Percentiles rank a stretch among this genome's conserved stretches.
Evolutionary conservation across 2,888 invertebrate species (phyloP).

Genomic region (Drosophila infuscata): DNA sequence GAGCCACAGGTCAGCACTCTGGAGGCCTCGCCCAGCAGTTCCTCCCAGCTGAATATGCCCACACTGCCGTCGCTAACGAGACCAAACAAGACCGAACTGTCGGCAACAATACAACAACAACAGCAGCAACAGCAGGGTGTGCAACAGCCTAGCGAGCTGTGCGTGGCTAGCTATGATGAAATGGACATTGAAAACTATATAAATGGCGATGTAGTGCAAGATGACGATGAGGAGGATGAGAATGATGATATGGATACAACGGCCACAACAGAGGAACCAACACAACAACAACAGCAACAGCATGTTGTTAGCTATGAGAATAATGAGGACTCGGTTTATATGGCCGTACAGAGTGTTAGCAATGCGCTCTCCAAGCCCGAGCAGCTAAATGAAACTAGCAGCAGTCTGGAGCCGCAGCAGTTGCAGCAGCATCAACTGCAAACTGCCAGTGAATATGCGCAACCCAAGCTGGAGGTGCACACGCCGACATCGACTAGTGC

Average conservation of each 20-base stretch:
- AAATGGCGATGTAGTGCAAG: constrained; percentile 74
- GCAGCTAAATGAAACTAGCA: constrained; percentile 29
- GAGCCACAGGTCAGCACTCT: constrained; percentile 37
- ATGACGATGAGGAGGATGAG: constrained; percentile 58
- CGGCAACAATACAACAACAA: constrained; percentile 33
- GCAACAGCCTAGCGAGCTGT: constrained; percentile 57
- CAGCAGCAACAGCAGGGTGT: constrained; percentile 53
- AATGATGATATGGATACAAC: constrained; percentile 61
- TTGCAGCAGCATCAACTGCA: constrained; percentile 41
- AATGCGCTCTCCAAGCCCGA: constrained; percentile 44
- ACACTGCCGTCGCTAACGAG: constrained; percentile 68
- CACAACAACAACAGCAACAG: constrained; percentile 45
- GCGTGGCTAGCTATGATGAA: constrained; percentile 76
- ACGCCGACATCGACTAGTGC: constrained; percentile 45
- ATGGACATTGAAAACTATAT: constrained; percentile 83
- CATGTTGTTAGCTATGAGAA: constrained; percentile 61
- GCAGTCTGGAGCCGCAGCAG: constrained; percentile 44
- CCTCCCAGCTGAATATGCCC: constrained; percentile 61
- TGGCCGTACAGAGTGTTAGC: constrained; percentile 56
- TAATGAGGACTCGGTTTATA: constrained; percentile 61
- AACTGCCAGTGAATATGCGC: constrained; percentile 45
- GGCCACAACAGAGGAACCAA: constrained; percentile 39
- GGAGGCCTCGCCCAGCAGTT: constrained; percentile 46
- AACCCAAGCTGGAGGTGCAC: constrained; percentile 53
- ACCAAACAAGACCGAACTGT: constrained; percentile 60